Conservation (phyloP, 2,888 invertebrate genomes). For the Euzetes globulus region DNA sequence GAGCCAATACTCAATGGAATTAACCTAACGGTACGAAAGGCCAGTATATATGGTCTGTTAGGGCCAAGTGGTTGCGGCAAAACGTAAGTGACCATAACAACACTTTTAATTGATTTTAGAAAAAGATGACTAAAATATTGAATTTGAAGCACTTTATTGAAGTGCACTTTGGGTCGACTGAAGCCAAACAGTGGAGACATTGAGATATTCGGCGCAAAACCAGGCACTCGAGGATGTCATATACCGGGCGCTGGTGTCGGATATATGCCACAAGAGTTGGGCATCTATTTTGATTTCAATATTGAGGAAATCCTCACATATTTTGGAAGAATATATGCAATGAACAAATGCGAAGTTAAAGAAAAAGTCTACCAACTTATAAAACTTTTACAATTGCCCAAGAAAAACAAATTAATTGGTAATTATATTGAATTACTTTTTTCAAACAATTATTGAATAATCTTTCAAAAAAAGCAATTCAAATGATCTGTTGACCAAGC, state of each 20-base stretch:
- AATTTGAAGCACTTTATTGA: too few species aligned
- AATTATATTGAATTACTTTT: neutral
- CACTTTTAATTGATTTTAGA: too few species aligned
- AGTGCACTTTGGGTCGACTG: too few species aligned
- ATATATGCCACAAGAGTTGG: neutral
- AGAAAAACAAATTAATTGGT: neutral
- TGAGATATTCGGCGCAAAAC: neutral
- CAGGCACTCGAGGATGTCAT: neutral
- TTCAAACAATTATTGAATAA: too few species aligned
- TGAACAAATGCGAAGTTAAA: neutral
- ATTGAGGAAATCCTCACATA: neutral
- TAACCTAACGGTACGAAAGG: too few species aligned
- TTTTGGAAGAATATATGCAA: neutral
- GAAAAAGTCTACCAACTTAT: neutral
- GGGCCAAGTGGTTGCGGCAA: too few species aligned
- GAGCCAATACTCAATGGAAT: too few species aligned
- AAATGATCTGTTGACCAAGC: too few species aligned
- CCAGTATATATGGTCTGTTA: too few species aligned
- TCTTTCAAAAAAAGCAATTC: too few species aligned
- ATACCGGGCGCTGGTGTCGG: neutral
- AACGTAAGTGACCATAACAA: too few species aligned
- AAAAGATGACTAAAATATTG: too few species aligned
- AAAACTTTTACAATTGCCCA: neutral
- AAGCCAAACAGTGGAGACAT: neutral
- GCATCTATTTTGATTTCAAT: neutral